Base-by-base conservation (phyloP, 2,797 vertebrate species). In the Hypotaenidia philippensis region DNA sequence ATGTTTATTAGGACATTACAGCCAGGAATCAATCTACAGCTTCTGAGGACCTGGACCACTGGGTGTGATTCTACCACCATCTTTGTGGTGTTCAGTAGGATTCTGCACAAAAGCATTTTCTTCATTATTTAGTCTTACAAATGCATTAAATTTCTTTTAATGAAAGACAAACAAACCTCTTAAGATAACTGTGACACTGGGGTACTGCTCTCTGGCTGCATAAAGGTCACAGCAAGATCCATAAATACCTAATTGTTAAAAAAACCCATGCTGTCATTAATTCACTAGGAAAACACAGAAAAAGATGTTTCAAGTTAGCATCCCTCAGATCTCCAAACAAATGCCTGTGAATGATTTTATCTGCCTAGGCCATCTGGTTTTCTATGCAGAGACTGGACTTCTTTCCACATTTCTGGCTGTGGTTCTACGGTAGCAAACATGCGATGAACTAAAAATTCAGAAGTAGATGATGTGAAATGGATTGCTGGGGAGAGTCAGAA, bases 301-400 rank as follows among this genome's bases (percentile, higher is more conserved):
- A 44, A 93, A 84, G 44, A 82, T 90, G 74, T 92, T 96, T 94
- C 60, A 90, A 89, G 56, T 93, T 87, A 95, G 68, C 40, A 87
- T 90, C 78, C 70, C 60, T 95, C 74, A 83, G 85, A 93, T 95
- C 92, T 95, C 66, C 56, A 78, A 91, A 87, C 41, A 20, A 94
- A 52, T 61, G 47, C 36, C 87, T 86, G 83, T 52, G 38, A 88
- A 90, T n/a, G 31, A 89, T 91, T 89, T 93, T 90, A 84, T 95
- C 77, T 77, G 83, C 83, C 55, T 60, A 79, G 49, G 77, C 44
- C 66, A 91, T 77, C 83, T 89, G 66, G 47, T 65, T 32, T 94
- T 88, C 63, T 76, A 13, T 32, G 66, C 26, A 87, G 59, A 80
- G 59, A 36, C n/a, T 68, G 55, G 59, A 55, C 40, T 88, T 52